Conservation (phyloP, 2,113 vertebrate genomes). For the Vombatus ursinus region DNA sequence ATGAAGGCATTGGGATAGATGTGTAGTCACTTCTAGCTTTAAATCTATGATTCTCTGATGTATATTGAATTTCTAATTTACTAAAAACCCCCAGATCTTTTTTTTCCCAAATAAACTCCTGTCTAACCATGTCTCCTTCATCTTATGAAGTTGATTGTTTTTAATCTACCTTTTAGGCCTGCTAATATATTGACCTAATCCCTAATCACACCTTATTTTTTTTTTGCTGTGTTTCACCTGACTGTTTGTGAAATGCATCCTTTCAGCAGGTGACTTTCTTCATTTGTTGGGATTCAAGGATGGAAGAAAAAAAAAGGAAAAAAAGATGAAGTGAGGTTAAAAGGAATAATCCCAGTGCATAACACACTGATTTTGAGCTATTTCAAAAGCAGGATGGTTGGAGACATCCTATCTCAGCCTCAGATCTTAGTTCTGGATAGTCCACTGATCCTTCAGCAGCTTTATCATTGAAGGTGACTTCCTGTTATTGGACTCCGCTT, state of each 20-base stretch:
- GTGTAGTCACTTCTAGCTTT: background rate
- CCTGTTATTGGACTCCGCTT: background rate
- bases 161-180: background rate
- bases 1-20: background rate
- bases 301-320: background rate
- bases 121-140: background rate
- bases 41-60: background rate
- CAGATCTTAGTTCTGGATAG: background rate
- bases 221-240: slow-evolving; percentile 33
- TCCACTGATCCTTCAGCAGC: background rate
- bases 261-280: slow-evolving; percentile 39
- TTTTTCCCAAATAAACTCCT: background rate
- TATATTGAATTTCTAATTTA: background rate
- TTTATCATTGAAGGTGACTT: background rate
- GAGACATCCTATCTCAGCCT: background rate
- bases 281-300: slow-evolving; percentile 47
- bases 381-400: background rate
- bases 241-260: background rate
- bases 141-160: background rate
- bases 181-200: slow-evolving; percentile 16
- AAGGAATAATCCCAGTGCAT: background rate
- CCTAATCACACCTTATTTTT: slow-evolving; percentile 34
- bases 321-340: background rate
- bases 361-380: background rate
- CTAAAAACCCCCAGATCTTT: background rate